Evolutionary conservation across 92 coral and sea anemone genomes (phyloP).

Genomic region (Parazoanthus darwini): DNA sequence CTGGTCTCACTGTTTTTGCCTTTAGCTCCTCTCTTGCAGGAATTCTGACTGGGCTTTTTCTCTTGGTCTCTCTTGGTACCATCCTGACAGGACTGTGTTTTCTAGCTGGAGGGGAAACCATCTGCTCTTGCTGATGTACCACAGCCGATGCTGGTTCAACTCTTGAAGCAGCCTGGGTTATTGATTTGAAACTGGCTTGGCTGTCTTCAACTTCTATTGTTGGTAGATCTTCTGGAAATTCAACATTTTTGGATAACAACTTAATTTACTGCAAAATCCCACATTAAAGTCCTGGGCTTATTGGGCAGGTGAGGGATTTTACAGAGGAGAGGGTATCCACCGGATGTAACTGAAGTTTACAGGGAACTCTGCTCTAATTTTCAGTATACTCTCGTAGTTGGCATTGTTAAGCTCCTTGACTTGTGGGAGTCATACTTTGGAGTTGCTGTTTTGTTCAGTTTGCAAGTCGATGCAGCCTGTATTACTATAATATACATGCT

Average conservation of each 20-base stretch:
- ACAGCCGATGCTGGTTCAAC: conserved; percentile 4
- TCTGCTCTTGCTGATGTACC: conserved; percentile 24
- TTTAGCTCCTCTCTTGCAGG: conserved; percentile 39
- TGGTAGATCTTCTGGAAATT: not conserved
- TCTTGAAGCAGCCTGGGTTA: not conserved
- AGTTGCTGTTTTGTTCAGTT: too few species aligned
- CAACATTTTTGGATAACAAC: not conserved
- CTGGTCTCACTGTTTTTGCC: conserved; percentile 26
- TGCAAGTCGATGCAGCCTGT: too few species aligned
- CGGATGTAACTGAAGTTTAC: too few species aligned
- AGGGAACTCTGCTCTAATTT: too few species aligned
- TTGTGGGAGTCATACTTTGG: too few species aligned
- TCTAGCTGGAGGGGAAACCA: not conserved
- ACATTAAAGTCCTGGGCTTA: too few species aligned
- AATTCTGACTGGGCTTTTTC: conserved; percentile 59
- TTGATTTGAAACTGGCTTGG: not conserved
- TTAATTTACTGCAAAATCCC: too few species aligned
- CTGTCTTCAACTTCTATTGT: not conserved
- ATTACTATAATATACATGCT: too few species aligned
- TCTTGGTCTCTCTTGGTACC: conserved; percentile 46
- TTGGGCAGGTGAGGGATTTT: too few species aligned
- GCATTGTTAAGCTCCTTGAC: too few species aligned
- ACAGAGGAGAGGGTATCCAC: too few species aligned
- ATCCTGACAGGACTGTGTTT: conserved; percentile 17
- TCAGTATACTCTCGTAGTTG: too few species aligned